These are phyloP conservation scores for Streblospio benedicti DNA, from an alignment of 1,140 invertebrate genomes.

Conservation along the genomic window DNA sequence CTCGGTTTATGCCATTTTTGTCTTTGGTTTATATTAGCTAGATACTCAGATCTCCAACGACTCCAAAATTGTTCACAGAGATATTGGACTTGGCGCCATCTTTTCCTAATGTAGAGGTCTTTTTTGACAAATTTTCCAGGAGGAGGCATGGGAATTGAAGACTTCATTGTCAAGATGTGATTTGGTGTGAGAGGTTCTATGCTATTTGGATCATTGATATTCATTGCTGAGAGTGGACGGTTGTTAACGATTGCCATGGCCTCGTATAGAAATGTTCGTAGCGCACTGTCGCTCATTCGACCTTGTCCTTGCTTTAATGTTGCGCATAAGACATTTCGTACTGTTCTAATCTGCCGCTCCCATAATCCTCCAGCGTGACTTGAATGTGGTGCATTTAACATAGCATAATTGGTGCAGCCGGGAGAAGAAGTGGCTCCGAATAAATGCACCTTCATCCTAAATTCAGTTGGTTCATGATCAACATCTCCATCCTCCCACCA, in stretches of 20 bases:
- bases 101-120: background rate
- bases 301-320: background rate
- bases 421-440: conserved; percentile 3
- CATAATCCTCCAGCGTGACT: conserved; percentile 7
- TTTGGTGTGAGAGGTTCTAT: conserved; percentile 1
- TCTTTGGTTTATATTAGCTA: too few relatives aligned
- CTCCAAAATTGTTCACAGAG: background rate
- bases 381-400: background rate
- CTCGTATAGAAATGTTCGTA: conserved; percentile 5
- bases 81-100: background rate
- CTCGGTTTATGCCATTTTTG: too few relatives aligned
- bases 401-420: too few relatives aligned
- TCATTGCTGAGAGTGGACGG: background rate
- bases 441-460: background rate
- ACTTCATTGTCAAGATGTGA: background rate
- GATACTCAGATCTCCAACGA: too few relatives aligned
- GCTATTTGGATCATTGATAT: background rate
- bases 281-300: background rate
- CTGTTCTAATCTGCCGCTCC: conserved; percentile 1
- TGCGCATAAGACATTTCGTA: background rate
- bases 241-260: conserved; percentile 9
- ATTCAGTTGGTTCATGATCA: background rate
- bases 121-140: background rate
- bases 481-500: background rate
- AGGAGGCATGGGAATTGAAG: background rate